Percentiles rank a stretch among this genome's conserved stretches.
These are phyloP conservation scores for Petrocephalus zakoni DNA, from an alignment of 2,113 vertebrate genomes.

Conservation along the genomic window DNA sequence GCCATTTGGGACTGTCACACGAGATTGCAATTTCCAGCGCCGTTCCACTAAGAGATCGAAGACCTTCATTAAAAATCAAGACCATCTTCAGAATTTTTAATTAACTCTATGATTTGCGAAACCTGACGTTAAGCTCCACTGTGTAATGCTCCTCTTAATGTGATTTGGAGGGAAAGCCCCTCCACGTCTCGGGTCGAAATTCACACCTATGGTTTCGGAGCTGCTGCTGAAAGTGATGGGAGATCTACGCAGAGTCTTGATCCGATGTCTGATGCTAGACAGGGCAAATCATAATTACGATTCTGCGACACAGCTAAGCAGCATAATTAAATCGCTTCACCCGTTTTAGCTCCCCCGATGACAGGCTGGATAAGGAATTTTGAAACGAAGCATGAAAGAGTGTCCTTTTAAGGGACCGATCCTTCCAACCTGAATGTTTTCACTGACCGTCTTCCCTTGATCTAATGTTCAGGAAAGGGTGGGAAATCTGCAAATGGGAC, in stretches of 20 bases:
- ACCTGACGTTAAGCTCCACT: not conserved
- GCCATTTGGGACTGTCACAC: slow-evolving; percentile 13
- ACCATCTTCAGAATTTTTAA: slow-evolving; percentile 16
- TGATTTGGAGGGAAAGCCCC: slow-evolving; percentile 15
- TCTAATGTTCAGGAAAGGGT: not conserved
- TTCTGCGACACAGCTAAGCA: not conserved
- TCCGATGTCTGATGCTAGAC: not conserved
- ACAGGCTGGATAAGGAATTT: not conserved
- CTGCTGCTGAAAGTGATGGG: not conserved
- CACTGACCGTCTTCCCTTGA: not conserved
- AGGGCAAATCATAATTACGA: slow-evolving; percentile 3
- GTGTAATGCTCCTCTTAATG: slow-evolving; percentile 15
- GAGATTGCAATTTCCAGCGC: slow-evolving; percentile 6
- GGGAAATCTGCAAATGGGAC: not conserved
- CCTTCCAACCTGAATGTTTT: not conserved
- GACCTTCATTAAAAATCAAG: slow-evolving; percentile 10
- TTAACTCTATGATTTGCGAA: slow-evolving; percentile 5
- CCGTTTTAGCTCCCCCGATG: not conserved
- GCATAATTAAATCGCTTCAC: slow-evolving; percentile 14
- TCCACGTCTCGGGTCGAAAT: not conserved
- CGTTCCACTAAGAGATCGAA: slow-evolving; percentile 7
- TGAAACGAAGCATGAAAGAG: not conserved
- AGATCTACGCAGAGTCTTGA: not conserved
- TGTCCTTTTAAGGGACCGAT: not conserved
- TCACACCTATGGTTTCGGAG: not conserved